These are phyloP conservation scores for Drosophila ustulata DNA, from an alignment of 2,888 invertebrate genomes.

Conservation along the genomic window DNA sequence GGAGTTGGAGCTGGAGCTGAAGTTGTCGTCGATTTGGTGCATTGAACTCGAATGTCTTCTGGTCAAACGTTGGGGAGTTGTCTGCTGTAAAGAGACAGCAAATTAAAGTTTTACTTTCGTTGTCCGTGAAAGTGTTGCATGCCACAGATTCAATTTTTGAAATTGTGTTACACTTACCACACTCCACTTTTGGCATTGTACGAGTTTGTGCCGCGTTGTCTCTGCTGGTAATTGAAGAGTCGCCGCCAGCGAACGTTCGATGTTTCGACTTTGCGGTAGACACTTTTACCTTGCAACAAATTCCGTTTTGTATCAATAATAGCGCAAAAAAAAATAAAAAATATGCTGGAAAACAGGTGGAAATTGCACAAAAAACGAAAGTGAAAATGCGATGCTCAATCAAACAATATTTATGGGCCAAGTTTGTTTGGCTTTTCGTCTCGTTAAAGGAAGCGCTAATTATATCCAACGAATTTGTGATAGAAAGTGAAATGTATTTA, in stretches of 20 bases:
- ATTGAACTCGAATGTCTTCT: constrained; percentile 58
- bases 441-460: constrained; percentile 73
- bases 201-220: constrained; percentile 12
- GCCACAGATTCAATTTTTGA: constrained; percentile 67
- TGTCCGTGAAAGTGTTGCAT: constrained; percentile 73
- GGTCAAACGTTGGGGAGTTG: constrained; percentile 47
- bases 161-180: constrained; percentile 61
- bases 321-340: constrained; percentile 29
- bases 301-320: constrained; percentile 63
- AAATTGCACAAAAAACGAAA: constrained; percentile 38
- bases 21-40: constrained; percentile 50
- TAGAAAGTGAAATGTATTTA: constrained; percentile 69
- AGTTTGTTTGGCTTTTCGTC: constrained; percentile 23
- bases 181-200: constrained; percentile 26
- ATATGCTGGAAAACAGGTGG: constrained; percentile 46
- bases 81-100: constrained; percentile 26
- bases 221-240: constrained; percentile 52
- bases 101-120: constrained; percentile 72
- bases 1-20: constrained; percentile 7
- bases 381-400: constrained; percentile 44
- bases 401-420: constrained; percentile 43
- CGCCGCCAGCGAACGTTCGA: constrained; percentile 41
- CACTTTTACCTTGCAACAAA: constrained; percentile 66
- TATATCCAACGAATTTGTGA: constrained; percentile 47
- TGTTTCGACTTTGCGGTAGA: constrained; percentile 35